Conservation (phyloP, 2,888 invertebrate genomes). For the Dicranocentrus wangi region DNA sequence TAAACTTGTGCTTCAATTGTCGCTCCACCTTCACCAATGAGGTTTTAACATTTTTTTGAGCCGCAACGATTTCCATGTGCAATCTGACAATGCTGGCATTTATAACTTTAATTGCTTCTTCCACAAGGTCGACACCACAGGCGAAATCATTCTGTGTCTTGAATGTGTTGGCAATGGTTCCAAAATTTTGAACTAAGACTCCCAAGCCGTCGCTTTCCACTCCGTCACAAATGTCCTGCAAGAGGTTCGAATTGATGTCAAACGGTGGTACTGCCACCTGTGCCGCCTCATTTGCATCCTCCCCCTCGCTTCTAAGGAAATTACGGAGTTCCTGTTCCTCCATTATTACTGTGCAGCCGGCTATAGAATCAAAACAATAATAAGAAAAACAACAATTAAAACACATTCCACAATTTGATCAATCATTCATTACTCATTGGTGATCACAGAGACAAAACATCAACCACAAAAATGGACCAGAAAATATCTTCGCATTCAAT, state of each 20-base stretch:
- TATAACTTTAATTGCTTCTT: constrained; percentile 50
- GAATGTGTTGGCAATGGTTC: constrained; percentile 47
- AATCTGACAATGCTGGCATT: constrained; percentile 25
- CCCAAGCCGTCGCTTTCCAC: constrained; percentile 56
- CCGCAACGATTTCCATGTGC: constrained; percentile 39
- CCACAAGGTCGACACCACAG: constrained; percentile 27
- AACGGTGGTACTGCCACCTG: constrained; percentile 45
- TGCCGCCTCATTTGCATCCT: constrained; percentile 33
- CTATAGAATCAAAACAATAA: too few species aligned
- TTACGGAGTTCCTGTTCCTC: constrained; percentile 55
- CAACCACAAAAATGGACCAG: too few species aligned
- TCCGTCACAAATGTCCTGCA: constrained; percentile 35
- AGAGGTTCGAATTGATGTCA: constrained; percentile 17
- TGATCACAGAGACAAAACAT: too few species aligned
- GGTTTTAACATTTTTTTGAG: constrained; percentile 36
- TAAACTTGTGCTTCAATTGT: constrained; percentile 25
- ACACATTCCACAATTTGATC: not conserved
- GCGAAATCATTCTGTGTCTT: constrained; percentile 48
- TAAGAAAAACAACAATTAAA: not conserved
- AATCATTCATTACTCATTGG: too few species aligned
- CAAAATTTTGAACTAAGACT: constrained; percentile 31
- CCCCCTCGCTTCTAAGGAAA: constrained; percentile 54
- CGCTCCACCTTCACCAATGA: constrained; percentile 41
- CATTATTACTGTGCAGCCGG: constrained; percentile 27
- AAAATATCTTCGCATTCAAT: too few species aligned